These are phyloP conservation scores for Apodemia duryi DNA, from an alignment of 2,888 invertebrate species.

Conservation along the genomic window DNA sequence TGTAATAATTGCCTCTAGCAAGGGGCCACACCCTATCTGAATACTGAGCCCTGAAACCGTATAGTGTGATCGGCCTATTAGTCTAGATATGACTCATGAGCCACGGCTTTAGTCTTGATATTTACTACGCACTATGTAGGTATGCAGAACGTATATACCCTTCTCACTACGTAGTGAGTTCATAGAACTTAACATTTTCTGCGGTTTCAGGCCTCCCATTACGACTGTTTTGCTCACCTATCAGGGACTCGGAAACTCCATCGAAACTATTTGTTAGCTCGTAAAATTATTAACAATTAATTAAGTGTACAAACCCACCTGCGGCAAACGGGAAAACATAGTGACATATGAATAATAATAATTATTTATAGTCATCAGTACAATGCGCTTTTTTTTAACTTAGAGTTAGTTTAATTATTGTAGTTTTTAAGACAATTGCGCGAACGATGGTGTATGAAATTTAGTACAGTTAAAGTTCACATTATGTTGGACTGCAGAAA, in stretches of 20 bases:
- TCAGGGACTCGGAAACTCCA: not conserved
- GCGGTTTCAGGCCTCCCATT: not conserved
- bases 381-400: not conserved
- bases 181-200: not conserved
- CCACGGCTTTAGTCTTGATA: not conserved
- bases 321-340: conserved; percentile 1
- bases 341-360: conserved; percentile 1
- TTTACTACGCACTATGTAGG: not conserved
- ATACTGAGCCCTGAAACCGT: too few species aligned
- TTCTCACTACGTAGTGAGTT: not conserved
- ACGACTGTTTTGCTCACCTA: not conserved
- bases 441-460: too few species aligned
- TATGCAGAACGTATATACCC: not conserved
- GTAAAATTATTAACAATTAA: not conserved
- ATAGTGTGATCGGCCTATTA: too few species aligned
- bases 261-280: not conserved
- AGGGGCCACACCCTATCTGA: too few species aligned
- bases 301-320: conserved; percentile 2
- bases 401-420: too few species aligned
- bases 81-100: not conserved
- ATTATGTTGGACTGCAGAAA: too few species aligned
- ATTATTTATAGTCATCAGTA: not conserved
- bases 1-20: too few species aligned
- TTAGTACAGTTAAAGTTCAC: too few species aligned
- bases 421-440: too few species aligned